Evolutionary conservation across 2,888 invertebrate species (phyloP).

Genomic region (Dasypogon diadema): DNA sequence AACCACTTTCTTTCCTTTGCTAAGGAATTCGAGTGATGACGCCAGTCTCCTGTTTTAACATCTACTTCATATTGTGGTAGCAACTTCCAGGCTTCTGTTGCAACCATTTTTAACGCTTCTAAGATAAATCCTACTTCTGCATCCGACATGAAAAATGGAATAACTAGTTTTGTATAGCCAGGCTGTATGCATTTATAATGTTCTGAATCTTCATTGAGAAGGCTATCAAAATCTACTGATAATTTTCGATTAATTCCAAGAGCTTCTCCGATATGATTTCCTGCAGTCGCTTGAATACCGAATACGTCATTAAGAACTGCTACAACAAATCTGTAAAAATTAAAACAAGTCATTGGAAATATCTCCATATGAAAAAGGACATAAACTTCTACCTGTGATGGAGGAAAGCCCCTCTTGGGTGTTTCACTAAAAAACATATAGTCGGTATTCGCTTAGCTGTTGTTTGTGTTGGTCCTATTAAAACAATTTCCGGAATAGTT

Average conservation of each 20-base stretch:
- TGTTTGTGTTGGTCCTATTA: slow-evolving; percentile 79
- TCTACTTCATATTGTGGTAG: slow-evolving; percentile 90
- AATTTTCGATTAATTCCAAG: slow-evolving; percentile 85
- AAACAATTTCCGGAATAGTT: slow-evolving; percentile 82
- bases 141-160: slow-evolving; percentile 88
- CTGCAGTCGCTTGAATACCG: slow-evolving; percentile 88
- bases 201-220: slow-evolving; percentile 70
- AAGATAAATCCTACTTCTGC: slow-evolving; percentile 83
- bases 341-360: too few relatives aligned
- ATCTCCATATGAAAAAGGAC: neutral
- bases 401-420: slow-evolving; percentile 83
- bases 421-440: slow-evolving; percentile 87
- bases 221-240: slow-evolving; percentile 80
- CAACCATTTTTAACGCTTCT: slow-evolving; percentile 87
- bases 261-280: slow-evolving; percentile 85
- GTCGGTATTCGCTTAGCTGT: slow-evolving; percentile 80
- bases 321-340: slow-evolving; percentile 71
- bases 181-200: slow-evolving; percentile 81
- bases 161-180: slow-evolving; percentile 86
- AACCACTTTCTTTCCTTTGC: slow-evolving; percentile 87
- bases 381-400: slow-evolving; percentile 74
- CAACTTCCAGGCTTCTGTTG: slow-evolving; percentile 89
- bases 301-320: slow-evolving; percentile 91
- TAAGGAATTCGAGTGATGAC: slow-evolving; percentile 82
- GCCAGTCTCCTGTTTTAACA: slow-evolving; percentile 90